Evolutionary conservation across 2,888 invertebrate species (phyloP), one percentile per base, ranked within the genome.

Genomic region (Dynastes hyllus): DNA sequence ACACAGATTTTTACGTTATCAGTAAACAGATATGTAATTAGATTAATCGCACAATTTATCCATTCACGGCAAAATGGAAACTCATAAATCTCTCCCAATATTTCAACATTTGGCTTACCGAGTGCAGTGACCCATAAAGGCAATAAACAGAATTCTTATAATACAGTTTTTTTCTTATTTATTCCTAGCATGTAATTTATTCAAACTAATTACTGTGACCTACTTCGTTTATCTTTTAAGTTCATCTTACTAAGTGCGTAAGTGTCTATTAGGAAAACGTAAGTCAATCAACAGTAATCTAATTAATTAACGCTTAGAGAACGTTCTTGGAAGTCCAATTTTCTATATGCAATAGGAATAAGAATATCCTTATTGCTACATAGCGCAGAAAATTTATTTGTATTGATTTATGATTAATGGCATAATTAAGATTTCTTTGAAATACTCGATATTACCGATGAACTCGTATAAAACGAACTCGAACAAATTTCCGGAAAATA

Each of bases 111-210:
- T 27, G 32, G 29, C 29, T 27, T 29, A 61, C 27, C 16, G 11
- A 40, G 45, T 61, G 27, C 45, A 11, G 16, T 75, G 73, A 75
- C 73, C 73, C 45, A 75, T 69, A 73, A 73, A 73, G 40, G n/a
- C 63, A 11, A 61, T 61, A 75, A 75, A 75, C 73, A 75, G 61
- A 61, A 45, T 75, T 61, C 50, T 61, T 61, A 61, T 75, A 63
- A 63, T 40, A 27, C 9, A 45, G 73, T 40, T 61, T 27, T 40
- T 50, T 61, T 75, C 22, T 50, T 58, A 61, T 29, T 75, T 75
- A 75, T 45, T 40, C 27, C 29, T 61, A 61, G 61, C 45, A 27
- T 61, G 45, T 73, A 73, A 58, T 73, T 73, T 58, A 73, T 73
- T 61, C 22, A 40, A 22, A 45, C 2, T 45, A 61, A 45, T 61